Percentiles rank a stretch among this genome's conserved stretches.
These are phyloP conservation scores for Lepidochrysops patricia DNA, from an alignment of 2,888 invertebrate species.

Conservation along the genomic window DNA sequence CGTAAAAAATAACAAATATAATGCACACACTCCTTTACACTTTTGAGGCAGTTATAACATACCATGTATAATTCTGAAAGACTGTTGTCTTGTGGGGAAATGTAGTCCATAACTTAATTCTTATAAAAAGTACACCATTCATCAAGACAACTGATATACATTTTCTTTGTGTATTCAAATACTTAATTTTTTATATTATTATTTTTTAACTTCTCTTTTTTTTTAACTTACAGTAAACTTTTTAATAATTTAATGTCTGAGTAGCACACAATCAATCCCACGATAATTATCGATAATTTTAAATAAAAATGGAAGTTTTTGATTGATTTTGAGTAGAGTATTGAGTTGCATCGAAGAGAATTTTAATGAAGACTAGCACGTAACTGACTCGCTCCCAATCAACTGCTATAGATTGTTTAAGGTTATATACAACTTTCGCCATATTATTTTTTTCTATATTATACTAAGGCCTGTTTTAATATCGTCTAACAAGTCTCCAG, in stretches of 20 bases:
- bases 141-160: not conserved
- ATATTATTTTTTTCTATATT: not conserved
- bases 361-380: not conserved
- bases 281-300: too few relatives aligned
- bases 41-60: constrained; percentile 47
- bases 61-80: not conserved
- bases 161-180: not conserved
- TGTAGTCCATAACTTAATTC: not conserved
- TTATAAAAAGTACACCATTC: not conserved
- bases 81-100: not conserved
- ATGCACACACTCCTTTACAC: constrained; percentile 45
- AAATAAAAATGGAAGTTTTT: not conserved
- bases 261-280: too few relatives aligned
- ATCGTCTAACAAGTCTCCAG: too few relatives aligned
- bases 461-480: too few relatives aligned
- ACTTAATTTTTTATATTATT: too few relatives aligned
- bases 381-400: not conserved
- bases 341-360: not conserved
- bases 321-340: not conserved
- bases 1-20: constrained; percentile 62
- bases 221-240: not conserved
- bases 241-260: not conserved
- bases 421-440: not conserved
- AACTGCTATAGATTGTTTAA: not conserved
- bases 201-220: too few relatives aligned